These are phyloP conservation scores for Apostichopus californicus DNA, from an alignment of 35 echinoderm and acorn worm species.

Conservation along the genomic window DNA sequence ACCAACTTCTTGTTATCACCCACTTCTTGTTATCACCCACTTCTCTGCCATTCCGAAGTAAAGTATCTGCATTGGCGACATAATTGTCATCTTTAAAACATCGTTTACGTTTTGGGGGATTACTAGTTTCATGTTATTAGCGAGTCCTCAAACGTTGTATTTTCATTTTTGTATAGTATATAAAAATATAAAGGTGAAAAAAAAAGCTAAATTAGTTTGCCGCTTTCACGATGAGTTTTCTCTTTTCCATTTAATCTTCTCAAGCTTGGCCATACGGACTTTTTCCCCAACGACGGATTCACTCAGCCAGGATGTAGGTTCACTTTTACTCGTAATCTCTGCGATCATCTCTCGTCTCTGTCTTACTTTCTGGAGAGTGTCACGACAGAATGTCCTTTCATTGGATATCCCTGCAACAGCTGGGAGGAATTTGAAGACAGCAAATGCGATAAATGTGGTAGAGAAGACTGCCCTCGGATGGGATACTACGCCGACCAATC, in stretches of 20 bases:
- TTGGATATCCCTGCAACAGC: slow-evolving; percentile 56
- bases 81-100: no score
- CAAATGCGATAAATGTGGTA: slow-evolving; percentile 56
- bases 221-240: no score
- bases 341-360: slow-evolving; percentile 62
- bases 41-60: no score
- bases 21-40: no score
- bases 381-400: slow-evolving; percentile 39
- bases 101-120: no score
- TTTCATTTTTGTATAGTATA: no score
- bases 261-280: slow-evolving; percentile 67
- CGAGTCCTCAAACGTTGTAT: no score
- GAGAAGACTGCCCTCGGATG: slow-evolving; percentile 68
- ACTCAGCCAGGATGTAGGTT: slow-evolving; percentile 51
- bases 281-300: slow-evolving; percentile 70
- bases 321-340: slow-evolving; percentile 6
- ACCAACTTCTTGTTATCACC: no score
- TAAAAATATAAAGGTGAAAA: no score
- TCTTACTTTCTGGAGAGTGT: slow-evolving; percentile 71
- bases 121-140: no score
- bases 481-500: slow-evolving; percentile 77
- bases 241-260: background rate
- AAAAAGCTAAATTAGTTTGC: no score
- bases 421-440: slow-evolving; percentile 68
- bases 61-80: no score